Evolutionary conservation across 2,888 invertebrate genomes (phyloP).

Genomic region (Caenorhabditis sp.): DNA sequence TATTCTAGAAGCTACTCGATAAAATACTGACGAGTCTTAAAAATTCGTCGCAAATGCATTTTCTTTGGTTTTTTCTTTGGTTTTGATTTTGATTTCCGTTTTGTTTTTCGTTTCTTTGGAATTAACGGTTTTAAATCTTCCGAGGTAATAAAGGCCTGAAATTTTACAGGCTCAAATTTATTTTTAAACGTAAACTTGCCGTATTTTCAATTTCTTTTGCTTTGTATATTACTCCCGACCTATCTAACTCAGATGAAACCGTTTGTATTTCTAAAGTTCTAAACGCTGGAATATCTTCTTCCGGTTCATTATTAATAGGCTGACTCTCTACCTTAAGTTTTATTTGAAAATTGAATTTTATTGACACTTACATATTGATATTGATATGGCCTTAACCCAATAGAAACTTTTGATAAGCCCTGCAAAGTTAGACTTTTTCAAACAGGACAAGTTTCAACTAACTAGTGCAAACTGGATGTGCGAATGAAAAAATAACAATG

Average conservation of each 20-base stretch:
- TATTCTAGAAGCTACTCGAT: background rate
- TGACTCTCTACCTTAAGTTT: slow-evolving; percentile 32
- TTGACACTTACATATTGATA: slow-evolving; percentile 54
- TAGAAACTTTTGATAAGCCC: slow-evolving; percentile 54
- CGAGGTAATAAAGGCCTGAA: slow-evolving; percentile 34
- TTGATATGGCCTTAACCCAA: slow-evolving; percentile 45
- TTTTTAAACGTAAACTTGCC: slow-evolving; percentile 1
- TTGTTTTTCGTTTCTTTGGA: slow-evolving; percentile 48
- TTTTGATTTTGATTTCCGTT: slow-evolving; percentile 28
- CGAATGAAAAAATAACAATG: slow-evolving; percentile 9
- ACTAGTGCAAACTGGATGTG: slow-evolving; percentile 20
- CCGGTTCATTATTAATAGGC: background rate
- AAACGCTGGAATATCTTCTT: slow-evolving; percentile 44
- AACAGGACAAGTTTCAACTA: background rate
- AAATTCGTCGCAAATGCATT: slow-evolving; percentile 58
- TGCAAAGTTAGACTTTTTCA: slow-evolving; percentile 14
- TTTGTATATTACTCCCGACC: slow-evolving; percentile 5
- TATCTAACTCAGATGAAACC: slow-evolving; percentile 4
- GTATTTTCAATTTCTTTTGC: slow-evolving; percentile 38
- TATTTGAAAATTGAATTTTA: background rate
- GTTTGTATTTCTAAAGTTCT: slow-evolving; percentile 6
- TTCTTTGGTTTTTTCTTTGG: slow-evolving; percentile 61
- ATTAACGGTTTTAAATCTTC: slow-evolving; percentile 35
- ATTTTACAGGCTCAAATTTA: background rate
- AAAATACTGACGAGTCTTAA: slow-evolving; percentile 47